phyloP scores from a whole-genome alignment of 2,888 invertebrate genomes.

The Agriopis aurantiaria region DNA sequence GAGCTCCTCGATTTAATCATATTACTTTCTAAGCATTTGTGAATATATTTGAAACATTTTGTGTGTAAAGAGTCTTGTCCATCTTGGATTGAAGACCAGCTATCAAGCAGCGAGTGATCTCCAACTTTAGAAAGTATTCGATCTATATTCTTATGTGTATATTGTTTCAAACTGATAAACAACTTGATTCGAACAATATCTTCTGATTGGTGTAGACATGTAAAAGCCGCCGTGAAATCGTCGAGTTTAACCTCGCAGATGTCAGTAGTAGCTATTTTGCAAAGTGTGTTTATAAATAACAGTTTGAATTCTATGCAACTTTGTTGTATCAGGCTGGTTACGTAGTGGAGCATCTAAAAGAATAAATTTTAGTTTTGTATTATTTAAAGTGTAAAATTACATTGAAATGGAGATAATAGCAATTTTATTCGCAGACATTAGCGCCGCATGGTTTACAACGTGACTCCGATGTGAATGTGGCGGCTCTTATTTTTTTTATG shows the following conservation, averaged over 20 bases:
- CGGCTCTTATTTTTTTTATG: neutral
- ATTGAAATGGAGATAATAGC: slow-evolving; percentile 1
- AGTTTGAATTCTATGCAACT: slow-evolving; percentile 64
- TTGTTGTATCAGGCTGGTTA: slow-evolving; percentile 58
- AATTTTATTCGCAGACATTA: slow-evolving; percentile 2
- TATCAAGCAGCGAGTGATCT: slow-evolving; percentile 50
- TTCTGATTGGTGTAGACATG: slow-evolving; percentile 52
- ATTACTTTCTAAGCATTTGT: slow-evolving; percentile 43
- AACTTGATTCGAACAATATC: slow-evolving; percentile 53
- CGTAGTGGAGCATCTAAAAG: slow-evolving; percentile 65
- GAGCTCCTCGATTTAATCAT: neutral
- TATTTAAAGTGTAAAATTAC: slow-evolving; percentile 6
- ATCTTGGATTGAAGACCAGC: slow-evolving; percentile 48
- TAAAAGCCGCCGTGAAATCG: slow-evolving; percentile 52
- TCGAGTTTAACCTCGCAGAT: slow-evolving; percentile 53
- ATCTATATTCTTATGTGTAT: slow-evolving; percentile 48
- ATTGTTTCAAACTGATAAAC: slow-evolving; percentile 47
- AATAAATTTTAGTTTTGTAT: neutral
- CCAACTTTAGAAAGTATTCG: slow-evolving; percentile 52
- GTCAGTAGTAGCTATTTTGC: slow-evolving; percentile 55
- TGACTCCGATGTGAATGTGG: neutral
- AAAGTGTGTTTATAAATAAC: slow-evolving; percentile 60
- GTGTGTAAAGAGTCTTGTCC: slow-evolving; percentile 32
- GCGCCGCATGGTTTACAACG: slow-evolving; percentile 5
- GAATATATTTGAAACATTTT: slow-evolving; percentile 34